These are phyloP conservation scores for Elephas maximus DNA, from an alignment of 2,113 vertebrate species.

Conservation along the genomic window DNA sequence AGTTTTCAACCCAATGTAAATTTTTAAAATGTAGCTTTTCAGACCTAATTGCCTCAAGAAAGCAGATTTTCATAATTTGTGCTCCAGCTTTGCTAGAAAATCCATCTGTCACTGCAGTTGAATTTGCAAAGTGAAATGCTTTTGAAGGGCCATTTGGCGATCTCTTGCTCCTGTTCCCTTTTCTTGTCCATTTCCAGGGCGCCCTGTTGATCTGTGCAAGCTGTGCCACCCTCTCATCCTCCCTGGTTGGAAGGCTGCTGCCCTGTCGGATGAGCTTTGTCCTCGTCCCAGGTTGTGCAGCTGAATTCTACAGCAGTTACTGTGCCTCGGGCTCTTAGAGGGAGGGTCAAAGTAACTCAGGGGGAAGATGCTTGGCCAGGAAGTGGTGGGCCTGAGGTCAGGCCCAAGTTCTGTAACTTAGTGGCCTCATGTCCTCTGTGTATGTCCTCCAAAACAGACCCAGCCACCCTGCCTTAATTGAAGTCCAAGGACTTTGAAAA, in stretches of 20 bases:
- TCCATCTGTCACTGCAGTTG: slow-evolving; percentile 73
- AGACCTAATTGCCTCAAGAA: slow-evolving; percentile 56
- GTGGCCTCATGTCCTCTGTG: background rate
- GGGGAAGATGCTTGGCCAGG: background rate
- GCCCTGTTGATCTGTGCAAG: slow-evolving; percentile 47
- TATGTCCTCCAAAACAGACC: background rate
- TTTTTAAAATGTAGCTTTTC: slow-evolving; percentile 73
- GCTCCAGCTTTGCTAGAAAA: slow-evolving; percentile 74
- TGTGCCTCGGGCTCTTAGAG: background rate
- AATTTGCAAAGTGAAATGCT: slow-evolving; percentile 62
- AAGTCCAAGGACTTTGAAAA: background rate
- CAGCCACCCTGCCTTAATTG: background rate
- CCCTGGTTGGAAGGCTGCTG: background rate
- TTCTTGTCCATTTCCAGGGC: slow-evolving; percentile 23
- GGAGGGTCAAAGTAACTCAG: background rate
- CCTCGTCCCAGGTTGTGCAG: rapidly evolving
- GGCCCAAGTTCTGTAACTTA: background rate
- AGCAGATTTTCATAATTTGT: slow-evolving; percentile 58
- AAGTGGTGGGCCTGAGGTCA: background rate
- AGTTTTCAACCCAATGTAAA: slow-evolving; percentile 66
- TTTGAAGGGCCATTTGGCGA: slow-evolving; percentile 39
- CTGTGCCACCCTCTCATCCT: background rate
- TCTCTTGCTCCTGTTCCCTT: background rate
- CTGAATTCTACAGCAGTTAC: background rate
- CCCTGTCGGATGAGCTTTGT: background rate